Percentiles rank a stretch among this genome's conserved stretches.
Evolutionary conservation across 2,888 invertebrate species (phyloP).

Genomic region (Oligia latruncula): DNA sequence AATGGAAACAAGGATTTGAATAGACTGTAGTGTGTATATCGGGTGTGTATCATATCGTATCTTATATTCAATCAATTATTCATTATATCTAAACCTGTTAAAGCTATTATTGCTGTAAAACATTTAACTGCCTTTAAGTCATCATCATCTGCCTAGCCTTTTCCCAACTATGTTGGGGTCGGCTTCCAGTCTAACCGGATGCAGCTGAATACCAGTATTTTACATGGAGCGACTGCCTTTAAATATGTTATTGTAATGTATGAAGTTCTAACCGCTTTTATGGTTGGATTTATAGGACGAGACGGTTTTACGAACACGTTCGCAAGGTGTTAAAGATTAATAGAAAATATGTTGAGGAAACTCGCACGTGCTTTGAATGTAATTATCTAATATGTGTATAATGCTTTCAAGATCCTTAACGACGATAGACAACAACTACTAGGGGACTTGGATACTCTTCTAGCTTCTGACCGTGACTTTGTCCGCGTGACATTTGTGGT

Average conservation of each 20-base stretch:
- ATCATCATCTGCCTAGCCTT: no score
- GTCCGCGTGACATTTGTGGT: background rate
- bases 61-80: slow-evolving; percentile 15
- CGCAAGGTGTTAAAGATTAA: slow-evolving; percentile 11
- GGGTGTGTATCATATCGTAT: background rate
- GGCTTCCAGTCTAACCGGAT: no score
- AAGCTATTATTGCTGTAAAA: slow-evolving; percentile 12
- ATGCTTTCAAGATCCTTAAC: slow-evolving; percentile 1
- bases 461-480: background rate
- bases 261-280: slow-evolving; percentile 13
- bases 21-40: background rate
- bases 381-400: background rate
- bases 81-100: slow-evolving; percentile 22
- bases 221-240: no score
- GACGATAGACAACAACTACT: background rate
- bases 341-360: slow-evolving; percentile 19
- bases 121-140: background rate
- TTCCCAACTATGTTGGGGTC: no score
- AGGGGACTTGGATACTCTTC: background rate
- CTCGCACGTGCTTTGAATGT: slow-evolving; percentile 18
- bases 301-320: slow-evolving; percentile 13
- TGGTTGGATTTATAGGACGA: slow-evolving; percentile 14
- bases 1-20: background rate
- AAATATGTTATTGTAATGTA: slow-evolving; percentile 12
- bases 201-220: no score